These are phyloP conservation scores for Coregonus clupeaformis DNA, from an alignment of 2,113 vertebrate species.

Conservation along the genomic window DNA sequence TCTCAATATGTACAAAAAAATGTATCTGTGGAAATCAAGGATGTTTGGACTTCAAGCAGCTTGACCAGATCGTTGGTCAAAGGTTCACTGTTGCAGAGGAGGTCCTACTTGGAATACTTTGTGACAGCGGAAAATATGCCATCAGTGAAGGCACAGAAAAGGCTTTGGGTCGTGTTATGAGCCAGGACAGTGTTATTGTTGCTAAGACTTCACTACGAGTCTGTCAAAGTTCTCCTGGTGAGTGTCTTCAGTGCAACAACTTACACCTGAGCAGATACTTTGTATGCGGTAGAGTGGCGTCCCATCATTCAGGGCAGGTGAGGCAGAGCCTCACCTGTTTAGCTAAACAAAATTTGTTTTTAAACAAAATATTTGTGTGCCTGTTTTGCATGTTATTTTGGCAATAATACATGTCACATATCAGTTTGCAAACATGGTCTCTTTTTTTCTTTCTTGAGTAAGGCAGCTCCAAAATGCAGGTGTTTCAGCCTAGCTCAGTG, in stretches of 20 bases:
- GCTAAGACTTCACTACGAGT: constrained; percentile 65
- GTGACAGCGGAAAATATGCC: constrained; percentile 50
- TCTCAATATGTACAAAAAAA: constrained; percentile 25
- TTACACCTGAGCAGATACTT: constrained; percentile 69
- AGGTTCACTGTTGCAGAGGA: constrained; percentile 14
- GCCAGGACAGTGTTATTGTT: constrained; percentile 55
- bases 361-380: too few species aligned
- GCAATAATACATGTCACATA: too few species aligned
- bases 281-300: constrained; percentile 66
- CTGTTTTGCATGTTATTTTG: too few species aligned
- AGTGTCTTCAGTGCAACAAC: constrained; percentile 51
- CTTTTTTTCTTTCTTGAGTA: too few species aligned
- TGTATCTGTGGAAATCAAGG: constrained; percentile 65
- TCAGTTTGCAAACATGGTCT: too few species aligned
- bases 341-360: too few species aligned
- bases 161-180: background rate
- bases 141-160: constrained; percentile 24
- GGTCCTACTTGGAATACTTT: constrained; percentile 35
- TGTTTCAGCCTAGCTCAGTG: too few species aligned
- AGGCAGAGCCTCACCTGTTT: too few species aligned
- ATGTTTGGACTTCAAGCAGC: constrained; percentile 42
- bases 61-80: constrained; percentile 35
- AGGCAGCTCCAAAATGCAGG: too few species aligned
- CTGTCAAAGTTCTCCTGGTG: constrained; percentile 49
- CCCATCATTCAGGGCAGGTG: too few species aligned